These are phyloP conservation scores for Carollia perspicillata DNA, from an alignment of 2,113 vertebrate species.

Conservation along the genomic window DNA sequence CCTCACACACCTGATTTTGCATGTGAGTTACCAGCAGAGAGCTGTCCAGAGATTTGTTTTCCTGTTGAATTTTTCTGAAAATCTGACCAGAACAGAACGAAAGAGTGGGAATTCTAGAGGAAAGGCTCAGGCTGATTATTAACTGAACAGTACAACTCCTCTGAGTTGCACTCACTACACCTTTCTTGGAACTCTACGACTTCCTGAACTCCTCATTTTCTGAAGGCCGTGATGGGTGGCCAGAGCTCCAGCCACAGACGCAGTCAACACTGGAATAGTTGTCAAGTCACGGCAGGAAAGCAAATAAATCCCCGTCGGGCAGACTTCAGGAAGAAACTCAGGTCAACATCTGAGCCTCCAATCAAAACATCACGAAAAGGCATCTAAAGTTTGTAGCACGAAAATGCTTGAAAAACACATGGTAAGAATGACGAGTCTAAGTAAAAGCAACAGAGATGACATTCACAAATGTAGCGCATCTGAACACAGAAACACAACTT, in stretches of 20 bases:
- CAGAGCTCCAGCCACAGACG: not conserved
- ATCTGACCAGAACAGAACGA: not conserved
- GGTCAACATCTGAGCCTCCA: conserved; percentile 3
- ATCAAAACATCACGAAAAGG: conserved; percentile 54
- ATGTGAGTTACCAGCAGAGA: not conserved
- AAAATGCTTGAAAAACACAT: not conserved
- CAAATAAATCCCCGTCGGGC: not conserved
- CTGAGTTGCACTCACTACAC: not conserved
- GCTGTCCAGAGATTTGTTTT: not conserved
- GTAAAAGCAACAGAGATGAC: not conserved
- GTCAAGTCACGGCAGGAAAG: not conserved
- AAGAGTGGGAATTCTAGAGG: not conserved
- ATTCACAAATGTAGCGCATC: not conserved
- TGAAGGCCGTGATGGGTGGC: not conserved
- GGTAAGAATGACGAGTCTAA: not conserved
- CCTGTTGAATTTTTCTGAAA: not conserved
- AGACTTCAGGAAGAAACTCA: not conserved
- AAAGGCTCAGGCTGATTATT: not conserved
- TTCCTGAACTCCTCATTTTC: conserved; percentile 14
- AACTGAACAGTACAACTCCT: not conserved
- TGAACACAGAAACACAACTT: not conserved
- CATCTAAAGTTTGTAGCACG: conserved; percentile 58
- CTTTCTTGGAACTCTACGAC: not conserved
- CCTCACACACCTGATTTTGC: not conserved
- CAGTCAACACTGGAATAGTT: conserved; percentile 31